Conservation (phyloP, 2,113 vertebrate species). For the Lethenteron camtschaticum region DNA sequence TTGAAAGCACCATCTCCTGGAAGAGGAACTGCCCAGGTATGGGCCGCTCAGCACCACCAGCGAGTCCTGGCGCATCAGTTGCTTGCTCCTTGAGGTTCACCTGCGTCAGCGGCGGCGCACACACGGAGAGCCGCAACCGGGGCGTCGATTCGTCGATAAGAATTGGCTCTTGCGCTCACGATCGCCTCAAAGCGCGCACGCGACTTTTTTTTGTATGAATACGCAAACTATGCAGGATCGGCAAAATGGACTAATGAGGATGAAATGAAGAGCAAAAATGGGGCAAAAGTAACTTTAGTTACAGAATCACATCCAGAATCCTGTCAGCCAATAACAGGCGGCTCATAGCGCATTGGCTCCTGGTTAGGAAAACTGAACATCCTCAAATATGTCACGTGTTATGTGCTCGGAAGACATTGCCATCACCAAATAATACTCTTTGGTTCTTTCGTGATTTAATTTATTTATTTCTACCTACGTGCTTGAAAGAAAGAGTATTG, state of each 20-base stretch:
- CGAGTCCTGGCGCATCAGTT: slow-evolving; percentile 47
- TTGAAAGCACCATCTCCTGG: slow-evolving; percentile 59
- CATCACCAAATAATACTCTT: too few relatives aligned
- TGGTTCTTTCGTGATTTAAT: too few relatives aligned
- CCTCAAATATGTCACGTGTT: too few relatives aligned
- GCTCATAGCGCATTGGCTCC: too few relatives aligned
- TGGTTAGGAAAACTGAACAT: too few relatives aligned
- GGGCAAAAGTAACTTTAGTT: too few relatives aligned
- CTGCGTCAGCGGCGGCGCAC: slow-evolving; percentile 17
- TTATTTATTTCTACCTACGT: too few relatives aligned
- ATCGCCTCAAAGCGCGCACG: not conserved
- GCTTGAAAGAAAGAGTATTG: too few relatives aligned
- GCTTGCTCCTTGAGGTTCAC: slow-evolving; percentile 63
- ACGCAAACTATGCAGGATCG: not conserved
- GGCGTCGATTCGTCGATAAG: not conserved
- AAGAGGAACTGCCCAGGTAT: slow-evolving; percentile 53
- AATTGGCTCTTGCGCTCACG: not conserved
- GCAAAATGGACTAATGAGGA: not conserved
- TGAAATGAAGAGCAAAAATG: not conserved
- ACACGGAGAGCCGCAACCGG: not conserved
- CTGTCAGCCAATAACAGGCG: too few relatives aligned
- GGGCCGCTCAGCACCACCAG: slow-evolving; percentile 39
- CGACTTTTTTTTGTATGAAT: not conserved
- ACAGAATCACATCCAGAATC: too few relatives aligned
- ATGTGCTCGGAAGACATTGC: too few relatives aligned